These are phyloP conservation scores for Iphiclides podalirius DNA, from an alignment of 2,888 invertebrate genomes.

Conservation along the genomic window DNA sequence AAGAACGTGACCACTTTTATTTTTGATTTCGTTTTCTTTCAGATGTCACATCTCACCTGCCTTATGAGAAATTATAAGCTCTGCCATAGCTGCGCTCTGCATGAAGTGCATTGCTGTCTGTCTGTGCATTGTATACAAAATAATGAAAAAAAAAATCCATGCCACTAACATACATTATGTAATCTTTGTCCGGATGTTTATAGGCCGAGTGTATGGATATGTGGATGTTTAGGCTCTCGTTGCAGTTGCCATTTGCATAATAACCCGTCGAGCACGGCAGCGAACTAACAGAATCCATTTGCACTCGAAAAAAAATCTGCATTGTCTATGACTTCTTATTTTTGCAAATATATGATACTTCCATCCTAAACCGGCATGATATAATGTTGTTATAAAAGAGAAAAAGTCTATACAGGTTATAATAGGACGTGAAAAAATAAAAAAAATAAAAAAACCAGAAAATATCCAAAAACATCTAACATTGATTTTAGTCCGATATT, in stretches of 20 bases:
- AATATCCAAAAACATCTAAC: constrained; percentile 13
- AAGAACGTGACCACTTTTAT: constrained; percentile 33
- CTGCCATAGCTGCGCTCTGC: constrained; percentile 76
- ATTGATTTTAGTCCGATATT: constrained; percentile 1
- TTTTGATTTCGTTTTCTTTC: constrained; percentile 83
- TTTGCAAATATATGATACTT: no score
- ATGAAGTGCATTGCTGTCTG: constrained; percentile 71
- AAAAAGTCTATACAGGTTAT: constrained; percentile 5
- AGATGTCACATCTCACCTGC: constrained; percentile 95
- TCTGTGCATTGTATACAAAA: constrained; percentile 52
- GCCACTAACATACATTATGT: constrained; percentile 9
- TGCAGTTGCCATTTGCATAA: constrained; percentile 26
- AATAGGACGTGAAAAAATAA: constrained; percentile 3
- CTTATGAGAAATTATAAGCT: constrained; percentile 94
- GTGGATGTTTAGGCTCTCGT: not conserved
- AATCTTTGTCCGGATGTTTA: not conserved
- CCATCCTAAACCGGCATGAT: no score
- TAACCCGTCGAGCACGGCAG: constrained; percentile 46
- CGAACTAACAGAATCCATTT: constrained; percentile 43
- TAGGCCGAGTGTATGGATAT: not conserved
- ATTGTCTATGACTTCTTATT: not conserved
- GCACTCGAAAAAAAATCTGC: not conserved
- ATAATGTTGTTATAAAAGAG: not conserved
- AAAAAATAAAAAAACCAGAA: constrained; percentile 11
- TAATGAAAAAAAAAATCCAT: constrained; percentile 33